These are phyloP conservation scores for Clavelina lepadiformis DNA, from an alignment of 23 tunicate species.

Conservation along the genomic window DNA sequence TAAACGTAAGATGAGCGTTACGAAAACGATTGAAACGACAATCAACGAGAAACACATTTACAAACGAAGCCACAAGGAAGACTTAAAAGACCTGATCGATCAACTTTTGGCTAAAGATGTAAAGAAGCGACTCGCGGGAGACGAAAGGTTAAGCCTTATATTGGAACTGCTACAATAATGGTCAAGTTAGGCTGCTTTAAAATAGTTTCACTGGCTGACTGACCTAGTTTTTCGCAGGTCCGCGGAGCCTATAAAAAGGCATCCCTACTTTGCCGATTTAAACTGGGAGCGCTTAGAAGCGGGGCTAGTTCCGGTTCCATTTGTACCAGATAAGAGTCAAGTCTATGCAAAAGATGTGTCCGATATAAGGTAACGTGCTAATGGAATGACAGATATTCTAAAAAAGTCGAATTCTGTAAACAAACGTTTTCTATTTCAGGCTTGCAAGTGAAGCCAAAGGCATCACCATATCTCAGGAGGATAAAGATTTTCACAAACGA, in stretches of 20 bases:
- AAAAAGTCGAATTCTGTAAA: neutral
- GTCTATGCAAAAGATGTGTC: slow-evolving; percentile 88
- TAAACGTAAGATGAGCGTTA: slow-evolving; percentile 47
- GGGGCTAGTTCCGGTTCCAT: slow-evolving; percentile 63
- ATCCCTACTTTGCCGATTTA: slow-evolving; percentile 77
- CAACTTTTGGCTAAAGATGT: slow-evolving; percentile 58
- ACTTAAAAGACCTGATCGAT: slow-evolving; percentile 49
- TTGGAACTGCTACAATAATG: no score
- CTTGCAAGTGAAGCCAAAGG: slow-evolving; percentile 62
- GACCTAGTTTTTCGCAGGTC: slow-evolving; percentile 44
- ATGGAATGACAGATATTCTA: neutral
- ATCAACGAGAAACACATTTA: slow-evolving; percentile 35
- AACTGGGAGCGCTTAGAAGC: slow-evolving; percentile 87
- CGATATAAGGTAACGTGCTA: slow-evolving; percentile 38
- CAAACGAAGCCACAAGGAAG: slow-evolving; percentile 31
- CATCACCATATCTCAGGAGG: slow-evolving; percentile 45
- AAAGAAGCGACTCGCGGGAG: slow-evolving; percentile 39
- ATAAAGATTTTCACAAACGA: slow-evolving; percentile 50
- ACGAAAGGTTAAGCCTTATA: slow-evolving; percentile 32
- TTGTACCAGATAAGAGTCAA: slow-evolving; percentile 60
- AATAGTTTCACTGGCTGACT: no score
- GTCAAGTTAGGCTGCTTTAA: no score
- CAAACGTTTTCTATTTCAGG: slow-evolving; percentile 7
- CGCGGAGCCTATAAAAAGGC: slow-evolving; percentile 58
- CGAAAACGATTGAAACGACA: slow-evolving; percentile 48